These are phyloP conservation scores for Uropetala carovei DNA, from an alignment of 2,888 invertebrate species.

Conservation along the genomic window DNA sequence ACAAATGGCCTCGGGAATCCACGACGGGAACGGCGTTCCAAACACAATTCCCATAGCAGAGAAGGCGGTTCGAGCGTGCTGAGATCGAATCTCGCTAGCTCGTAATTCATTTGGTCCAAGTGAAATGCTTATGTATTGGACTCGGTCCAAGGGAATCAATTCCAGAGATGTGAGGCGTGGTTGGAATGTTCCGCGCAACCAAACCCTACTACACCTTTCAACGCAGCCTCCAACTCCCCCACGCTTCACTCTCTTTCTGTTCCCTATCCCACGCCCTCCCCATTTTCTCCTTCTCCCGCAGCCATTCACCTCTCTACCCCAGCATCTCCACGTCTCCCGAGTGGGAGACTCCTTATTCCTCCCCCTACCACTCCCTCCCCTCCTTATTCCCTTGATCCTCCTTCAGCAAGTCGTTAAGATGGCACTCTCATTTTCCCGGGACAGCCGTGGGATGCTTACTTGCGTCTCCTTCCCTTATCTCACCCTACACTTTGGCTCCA, in stretches of 20 bases:
- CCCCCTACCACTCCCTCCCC: no score
- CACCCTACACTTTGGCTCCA: neutral
- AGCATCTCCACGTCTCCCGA: neutral
- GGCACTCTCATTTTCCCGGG: slow-evolving; percentile 1
- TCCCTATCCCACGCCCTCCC: no score
- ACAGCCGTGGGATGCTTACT: neutral
- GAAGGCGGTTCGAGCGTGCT: neutral
- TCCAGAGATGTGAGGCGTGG: neutral
- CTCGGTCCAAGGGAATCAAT: slow-evolving; percentile 15
- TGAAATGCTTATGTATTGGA: neutral
- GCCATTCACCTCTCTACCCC: no score
- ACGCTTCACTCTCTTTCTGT: no score
- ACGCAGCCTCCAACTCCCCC: no score
- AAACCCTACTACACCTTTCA: neutral
- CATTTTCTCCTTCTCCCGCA: no score
- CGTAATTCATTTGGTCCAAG: no score
- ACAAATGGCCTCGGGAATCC: neutral
- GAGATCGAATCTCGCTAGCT: no score
- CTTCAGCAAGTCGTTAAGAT: neutral
- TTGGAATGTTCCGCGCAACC: neutral
- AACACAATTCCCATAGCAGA: neutral
- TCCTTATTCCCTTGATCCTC: neutral
- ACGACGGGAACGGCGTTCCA: neutral
- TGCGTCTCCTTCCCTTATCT: neutral
- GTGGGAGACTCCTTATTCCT: neutral